phyloP scores from a whole-genome alignment of 2,888 invertebrate genomes.

The Ichneumoninae sp. region DNA sequence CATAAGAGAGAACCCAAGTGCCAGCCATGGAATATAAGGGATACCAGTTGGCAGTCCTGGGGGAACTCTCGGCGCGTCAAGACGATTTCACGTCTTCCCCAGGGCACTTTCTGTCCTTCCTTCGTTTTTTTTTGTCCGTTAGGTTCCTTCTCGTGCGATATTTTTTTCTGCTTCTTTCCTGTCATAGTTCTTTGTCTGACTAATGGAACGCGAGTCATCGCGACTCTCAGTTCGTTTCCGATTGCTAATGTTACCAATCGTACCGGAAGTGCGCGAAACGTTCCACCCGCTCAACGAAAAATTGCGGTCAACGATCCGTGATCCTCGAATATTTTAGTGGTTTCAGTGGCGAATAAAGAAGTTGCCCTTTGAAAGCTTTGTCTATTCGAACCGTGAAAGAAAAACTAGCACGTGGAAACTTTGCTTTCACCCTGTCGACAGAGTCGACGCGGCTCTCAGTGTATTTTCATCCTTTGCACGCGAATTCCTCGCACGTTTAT shows the following conservation, averaged over 20 bases:
- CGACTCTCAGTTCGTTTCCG: slow-evolving; percentile 75
- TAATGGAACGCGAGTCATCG: slow-evolving; percentile 74
- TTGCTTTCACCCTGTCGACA: slow-evolving; percentile 1
- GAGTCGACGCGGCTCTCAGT: background rate
- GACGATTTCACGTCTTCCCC: slow-evolving; percentile 71
- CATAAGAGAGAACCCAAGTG: slow-evolving; percentile 23
- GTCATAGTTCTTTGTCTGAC: slow-evolving; percentile 61
- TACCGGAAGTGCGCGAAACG: slow-evolving; percentile 11
- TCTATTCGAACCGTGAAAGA: background rate
- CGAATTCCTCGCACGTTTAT: slow-evolving; percentile 4
- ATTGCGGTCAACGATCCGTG: slow-evolving; percentile 40
- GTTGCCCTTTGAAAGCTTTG: slow-evolving; percentile 10
- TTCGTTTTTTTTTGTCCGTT: slow-evolving; percentile 58
- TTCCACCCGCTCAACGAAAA: slow-evolving; percentile 10
- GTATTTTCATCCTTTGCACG: slow-evolving; percentile 17
- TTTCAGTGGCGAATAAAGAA: slow-evolving; percentile 7
- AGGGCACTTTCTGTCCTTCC: slow-evolving; percentile 51
- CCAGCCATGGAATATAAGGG: slow-evolving; percentile 46
- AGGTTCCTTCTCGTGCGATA: slow-evolving; percentile 28
- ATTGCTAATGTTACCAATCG: slow-evolving; percentile 71
- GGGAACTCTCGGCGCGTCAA: slow-evolving; percentile 67
- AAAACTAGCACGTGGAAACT: slow-evolving; percentile 22
- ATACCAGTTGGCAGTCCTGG: slow-evolving; percentile 47
- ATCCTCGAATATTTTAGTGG: slow-evolving; percentile 5
- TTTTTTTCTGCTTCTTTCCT: slow-evolving; percentile 38